Base-by-base conservation (phyloP, 2,113 vertebrate genomes). In the Fukomys damarensis region DNA sequence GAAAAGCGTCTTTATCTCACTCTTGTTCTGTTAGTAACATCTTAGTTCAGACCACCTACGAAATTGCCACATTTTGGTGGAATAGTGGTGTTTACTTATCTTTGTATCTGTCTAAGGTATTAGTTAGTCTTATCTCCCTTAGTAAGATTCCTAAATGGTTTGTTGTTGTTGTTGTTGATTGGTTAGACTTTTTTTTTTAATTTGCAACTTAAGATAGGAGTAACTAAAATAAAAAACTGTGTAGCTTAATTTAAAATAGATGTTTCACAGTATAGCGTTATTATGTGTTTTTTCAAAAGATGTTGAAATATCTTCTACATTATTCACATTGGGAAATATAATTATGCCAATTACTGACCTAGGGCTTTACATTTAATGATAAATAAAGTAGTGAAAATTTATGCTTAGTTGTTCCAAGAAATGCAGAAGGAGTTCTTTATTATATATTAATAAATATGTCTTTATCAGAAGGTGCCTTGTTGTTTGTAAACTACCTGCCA, bases 231-330 rank as follows among this genome's bases (percentile, higher is more conserved):
- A 84, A 35, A 63, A 83, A 84, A 56, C 19, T 12, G 1, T 82
- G 46, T n/a, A 28, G 28, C 22, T 95, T 58, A n/a, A 77, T 41
- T 90, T 63, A 86, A 58, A 89, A n/a, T 77, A 54, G 96, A 59
- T 46, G 19, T 83, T 88, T 94, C n/a, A 81, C 7, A 28, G 43
- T 24, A 46, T 43, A 68, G 12, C 20, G 58, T 49, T 89, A 89
- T 68, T 54, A 38, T 54, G 35, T 86, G 68, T 86, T 93, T 79
- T 96, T 72, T 63, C 26, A 80, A 93, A 93, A 28, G 6, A 0
- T 16, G 26, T 91, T 95, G 83, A 77, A 86, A 56, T 94, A 74
- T 74, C 88, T 91, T 22, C 43, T 79, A 86, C 83, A 54, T 38
- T 63, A 11, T 85, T 14, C 52, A 81, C 30, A 86, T 26, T 89